Evolutionary conservation across 2,888 invertebrate genomes (phyloP).

Genomic region (Hylaea fasciaria): DNA sequence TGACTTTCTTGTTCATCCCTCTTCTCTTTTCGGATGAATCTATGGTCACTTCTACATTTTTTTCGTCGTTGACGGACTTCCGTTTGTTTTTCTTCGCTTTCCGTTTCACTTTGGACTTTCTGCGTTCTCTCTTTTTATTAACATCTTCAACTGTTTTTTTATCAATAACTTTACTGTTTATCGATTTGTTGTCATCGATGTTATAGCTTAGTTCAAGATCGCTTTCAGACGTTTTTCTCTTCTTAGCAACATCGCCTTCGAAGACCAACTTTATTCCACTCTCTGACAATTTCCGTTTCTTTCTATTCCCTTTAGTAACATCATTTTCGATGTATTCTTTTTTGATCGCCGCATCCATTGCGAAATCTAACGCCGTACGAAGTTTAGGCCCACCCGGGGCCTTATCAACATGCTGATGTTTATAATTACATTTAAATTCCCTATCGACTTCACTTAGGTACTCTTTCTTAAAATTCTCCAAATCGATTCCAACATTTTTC

Average conservation of each 20-base stretch:
- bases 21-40: conserved; percentile 30
- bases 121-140: conserved; percentile 3
- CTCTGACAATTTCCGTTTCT: conserved; percentile 31
- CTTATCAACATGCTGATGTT: conserved; percentile 25
- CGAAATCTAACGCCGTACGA: conserved; percentile 21
- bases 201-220: conserved; percentile 6
- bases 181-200: background rate
- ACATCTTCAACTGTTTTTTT: background rate
- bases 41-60: conserved; percentile 35
- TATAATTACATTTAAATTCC: conserved; percentile 27
- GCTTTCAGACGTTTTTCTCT: conserved; percentile 25
- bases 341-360: conserved; percentile 16
- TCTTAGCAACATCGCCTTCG: conserved; percentile 16
- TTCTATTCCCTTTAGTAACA: background rate
- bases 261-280: conserved; percentile 13
- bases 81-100: conserved; percentile 25
- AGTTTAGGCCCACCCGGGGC: background rate
- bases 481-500: conserved; percentile 56
- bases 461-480: conserved; percentile 69
- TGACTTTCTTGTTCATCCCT: conserved; percentile 29
- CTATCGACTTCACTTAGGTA: conserved; percentile 65
- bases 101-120: background rate
- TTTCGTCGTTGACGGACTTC: conserved; percentile 5
- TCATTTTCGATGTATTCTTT: background rate
- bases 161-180: background rate